phyloP scores from a whole-genome alignment of 1,140 invertebrate species.

The Wiebesia pumilae region DNA sequence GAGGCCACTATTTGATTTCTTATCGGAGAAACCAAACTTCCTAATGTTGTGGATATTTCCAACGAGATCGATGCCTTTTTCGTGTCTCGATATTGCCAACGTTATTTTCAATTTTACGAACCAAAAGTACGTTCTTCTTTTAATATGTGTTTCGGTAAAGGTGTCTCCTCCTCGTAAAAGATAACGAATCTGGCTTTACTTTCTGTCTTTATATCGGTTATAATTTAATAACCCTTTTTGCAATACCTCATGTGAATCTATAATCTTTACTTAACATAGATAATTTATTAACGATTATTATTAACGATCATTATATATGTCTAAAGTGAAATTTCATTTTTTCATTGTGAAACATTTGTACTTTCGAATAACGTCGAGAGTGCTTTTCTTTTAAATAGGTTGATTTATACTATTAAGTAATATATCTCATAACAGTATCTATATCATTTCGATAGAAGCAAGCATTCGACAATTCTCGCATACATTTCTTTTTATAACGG shows the following conservation, averaged over 20 bases:
- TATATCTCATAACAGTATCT: background rate
- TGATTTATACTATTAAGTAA: background rate
- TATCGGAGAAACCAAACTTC: slow-evolving; percentile 1
- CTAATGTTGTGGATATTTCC: background rate
- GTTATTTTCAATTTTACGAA: background rate
- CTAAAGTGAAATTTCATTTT: too few species aligned
- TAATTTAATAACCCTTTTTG: background rate
- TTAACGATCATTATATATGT: too few species aligned
- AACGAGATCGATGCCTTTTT: background rate
- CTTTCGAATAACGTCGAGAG: too few species aligned
- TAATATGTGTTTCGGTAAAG: background rate
- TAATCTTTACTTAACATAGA: too few species aligned
- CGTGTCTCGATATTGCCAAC: background rate
- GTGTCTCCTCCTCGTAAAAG: background rate
- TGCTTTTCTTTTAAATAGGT: too few species aligned
- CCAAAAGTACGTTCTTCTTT: background rate
- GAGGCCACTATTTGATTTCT: slow-evolving; percentile 2
- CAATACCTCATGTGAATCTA: too few species aligned
- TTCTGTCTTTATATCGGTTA: background rate
- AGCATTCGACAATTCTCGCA: background rate
- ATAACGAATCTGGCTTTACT: background rate
- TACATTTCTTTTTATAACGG: background rate
- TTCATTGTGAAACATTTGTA: too few species aligned
- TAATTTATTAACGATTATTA: too few species aligned
- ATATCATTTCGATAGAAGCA: background rate